Conservation (phyloP, 2,797 vertebrate genomes). For the Notamacropus eugenii region DNA sequence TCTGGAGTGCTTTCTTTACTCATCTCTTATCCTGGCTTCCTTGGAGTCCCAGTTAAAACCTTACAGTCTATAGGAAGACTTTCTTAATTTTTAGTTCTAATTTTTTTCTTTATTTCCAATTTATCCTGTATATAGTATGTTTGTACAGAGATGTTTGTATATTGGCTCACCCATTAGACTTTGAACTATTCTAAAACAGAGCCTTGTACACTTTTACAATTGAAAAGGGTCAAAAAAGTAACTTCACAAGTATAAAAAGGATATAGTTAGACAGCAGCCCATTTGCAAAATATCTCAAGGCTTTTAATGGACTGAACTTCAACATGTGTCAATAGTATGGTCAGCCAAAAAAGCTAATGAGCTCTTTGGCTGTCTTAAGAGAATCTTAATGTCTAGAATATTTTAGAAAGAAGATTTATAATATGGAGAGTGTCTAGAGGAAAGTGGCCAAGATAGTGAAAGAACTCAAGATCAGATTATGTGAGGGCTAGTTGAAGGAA, state of each 20-base stretch:
- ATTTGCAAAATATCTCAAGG: not conserved
- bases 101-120: not conserved
- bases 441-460: not conserved
- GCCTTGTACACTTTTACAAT: not conserved
- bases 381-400: not conserved
- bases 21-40: not conserved
- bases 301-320: not conserved
- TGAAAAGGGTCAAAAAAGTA: not conserved
- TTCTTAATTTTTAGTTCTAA: not conserved
- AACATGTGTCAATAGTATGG: not conserved
- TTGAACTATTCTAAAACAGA: not conserved
- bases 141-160: not conserved
- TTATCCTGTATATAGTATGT: not conserved
- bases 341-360: not conserved
- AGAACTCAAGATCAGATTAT: not conserved
- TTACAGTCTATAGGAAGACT: not conserved
- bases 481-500: not conserved
- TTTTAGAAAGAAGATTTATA: conserved; percentile 3
- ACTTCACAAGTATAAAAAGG: not conserved
- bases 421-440: not conserved
- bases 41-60: not conserved
- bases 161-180: not conserved
- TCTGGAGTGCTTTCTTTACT: not conserved
- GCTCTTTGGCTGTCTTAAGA: not conserved
- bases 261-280: not conserved